These are phyloP conservation scores for Hyphantria cunea DNA, from an alignment of 1,140 invertebrate genomes.

Conservation along the genomic window DNA sequence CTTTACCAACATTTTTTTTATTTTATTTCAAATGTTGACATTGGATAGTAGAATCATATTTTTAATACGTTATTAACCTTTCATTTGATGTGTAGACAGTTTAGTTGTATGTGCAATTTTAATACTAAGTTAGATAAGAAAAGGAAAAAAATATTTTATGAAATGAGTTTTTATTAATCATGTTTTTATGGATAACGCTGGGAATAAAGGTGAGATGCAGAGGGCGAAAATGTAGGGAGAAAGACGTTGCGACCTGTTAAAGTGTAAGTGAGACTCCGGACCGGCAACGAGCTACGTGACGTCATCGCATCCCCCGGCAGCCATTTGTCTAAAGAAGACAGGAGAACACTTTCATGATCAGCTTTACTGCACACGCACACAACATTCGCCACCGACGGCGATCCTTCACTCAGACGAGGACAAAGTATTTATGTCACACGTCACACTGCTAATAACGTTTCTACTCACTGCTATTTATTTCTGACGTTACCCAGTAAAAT, in stretches of 20 bases:
- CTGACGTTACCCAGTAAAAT: neutral
- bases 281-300: slow-evolving; percentile 44
- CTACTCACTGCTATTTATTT: neutral
- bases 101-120: too few species aligned
- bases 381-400: slow-evolving; percentile 12
- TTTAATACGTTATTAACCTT: too few species aligned
- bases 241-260: slow-evolving; percentile 44
- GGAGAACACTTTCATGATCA: slow-evolving; percentile 36
- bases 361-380: slow-evolving; percentile 27
- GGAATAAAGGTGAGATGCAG: slow-evolving; percentile 54
- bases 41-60: too few species aligned
- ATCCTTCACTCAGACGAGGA: slow-evolving; percentile 26
- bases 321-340: slow-evolving; percentile 42
- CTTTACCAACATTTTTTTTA: too few species aligned
- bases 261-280: slow-evolving; percentile 48
- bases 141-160: too few species aligned
- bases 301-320: slow-evolving; percentile 28
- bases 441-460: slow-evolving; percentile 17
- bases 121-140: too few species aligned
- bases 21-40: too few species aligned
- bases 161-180: too few species aligned
- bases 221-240: slow-evolving; percentile 57
- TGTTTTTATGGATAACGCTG: slow-evolving; percentile 44
- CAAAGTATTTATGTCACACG: slow-evolving; percentile 26
- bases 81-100: too few species aligned